A percentile compares a stretch with the other conserved stretches of the same genome.
Evolutionary conservation across 2,888 invertebrate species (phyloP).

Genomic region (Myopa tessellatipennis): DNA sequence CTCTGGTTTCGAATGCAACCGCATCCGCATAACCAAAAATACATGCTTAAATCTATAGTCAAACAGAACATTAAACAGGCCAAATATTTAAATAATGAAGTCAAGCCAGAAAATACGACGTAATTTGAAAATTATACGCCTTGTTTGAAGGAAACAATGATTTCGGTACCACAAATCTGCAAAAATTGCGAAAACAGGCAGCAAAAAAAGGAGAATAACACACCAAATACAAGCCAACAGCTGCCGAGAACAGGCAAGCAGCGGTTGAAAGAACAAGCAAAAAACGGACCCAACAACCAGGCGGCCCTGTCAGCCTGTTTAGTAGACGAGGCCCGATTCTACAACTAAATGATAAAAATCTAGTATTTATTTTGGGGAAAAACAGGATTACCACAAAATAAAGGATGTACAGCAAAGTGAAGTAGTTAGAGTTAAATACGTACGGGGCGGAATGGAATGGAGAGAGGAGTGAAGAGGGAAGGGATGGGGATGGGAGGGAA

Average conservation of each 20-base stretch:
- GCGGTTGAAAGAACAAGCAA: not conserved
- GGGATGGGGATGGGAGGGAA: not conserved
- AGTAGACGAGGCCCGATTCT: conserved; percentile 1
- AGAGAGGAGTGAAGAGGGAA: not conserved
- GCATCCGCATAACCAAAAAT: not conserved
- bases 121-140: conserved; percentile 46
- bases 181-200: conserved; percentile 18
- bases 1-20: not conserved
- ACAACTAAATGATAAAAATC: conserved; percentile 37
- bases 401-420: conserved; percentile 26
- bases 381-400: conserved; percentile 36
- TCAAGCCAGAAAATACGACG: conserved; percentile 35
- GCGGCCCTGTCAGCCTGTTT: not conserved
- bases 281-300: conserved; percentile 3
- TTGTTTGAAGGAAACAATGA: conserved; percentile 34
- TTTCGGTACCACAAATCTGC: conserved; percentile 41
- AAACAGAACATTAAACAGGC: conserved; percentile 14
- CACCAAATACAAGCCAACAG: conserved; percentile 26
- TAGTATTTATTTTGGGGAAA: conserved; percentile 32
- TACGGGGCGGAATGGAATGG: no score
- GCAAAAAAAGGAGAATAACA: conserved; percentile 14
- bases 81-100: conserved; percentile 37
- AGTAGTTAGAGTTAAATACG: not conserved
- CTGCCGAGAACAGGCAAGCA: conserved; percentile 34
- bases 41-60: conserved; percentile 1